Evolutionary conservation across 30 jellyfish, hydroid and myxozoan species (phyloP), one percentile per base, ranked within the genome.

Genomic region (Euphysa ruthae): DNA sequence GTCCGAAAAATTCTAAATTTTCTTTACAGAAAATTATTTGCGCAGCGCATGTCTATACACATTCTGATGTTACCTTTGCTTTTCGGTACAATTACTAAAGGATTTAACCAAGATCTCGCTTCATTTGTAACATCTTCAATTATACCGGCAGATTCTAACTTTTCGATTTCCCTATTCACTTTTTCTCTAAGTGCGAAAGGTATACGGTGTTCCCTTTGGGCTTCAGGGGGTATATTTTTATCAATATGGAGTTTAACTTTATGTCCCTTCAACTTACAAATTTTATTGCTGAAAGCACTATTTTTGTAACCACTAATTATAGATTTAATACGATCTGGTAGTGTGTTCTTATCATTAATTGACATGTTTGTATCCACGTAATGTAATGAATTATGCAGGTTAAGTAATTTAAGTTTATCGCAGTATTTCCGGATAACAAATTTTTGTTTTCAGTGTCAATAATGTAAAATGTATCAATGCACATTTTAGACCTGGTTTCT

Each of bases 11-110:
- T n/a, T n/a, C n/a, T n/a, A n/a, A n/a, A n/a, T n/a, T n/a, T n/a
- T n/a, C n/a, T n/a, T n/a, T n/a, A n/a, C n/a, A n/a, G n/a, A n/a
- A n/a, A n/a, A n/a, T n/a, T n/a, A n/a, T n/a, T n/a, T n/a, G n/a
- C n/a, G n/a, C n/a, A n/a, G n/a, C 77, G 74, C 73, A 63, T 31
- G 74, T 33, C 77, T 7, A 63, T 32, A n/a, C 32, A 10, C 6
- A 63, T 35, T n/a, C 77, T 21, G n/a, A 63, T 43, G 33, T 22
- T 35, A 19, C 74, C 77, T 32, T 43, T 73, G n/a, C n/a, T 8
- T 32, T 63, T 63, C 8, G 77, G 77, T 16, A 24, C 77, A 13
- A 63, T 33, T 7, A 63, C 74, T 6, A 63, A 15, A 7, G 38
- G 38, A 8, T 19, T 10, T 24, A 63, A 15, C 77, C 77, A 63